Base-by-base conservation (phyloP, 2,113 vertebrate genomes). In the Tor tambroides region DNA sequence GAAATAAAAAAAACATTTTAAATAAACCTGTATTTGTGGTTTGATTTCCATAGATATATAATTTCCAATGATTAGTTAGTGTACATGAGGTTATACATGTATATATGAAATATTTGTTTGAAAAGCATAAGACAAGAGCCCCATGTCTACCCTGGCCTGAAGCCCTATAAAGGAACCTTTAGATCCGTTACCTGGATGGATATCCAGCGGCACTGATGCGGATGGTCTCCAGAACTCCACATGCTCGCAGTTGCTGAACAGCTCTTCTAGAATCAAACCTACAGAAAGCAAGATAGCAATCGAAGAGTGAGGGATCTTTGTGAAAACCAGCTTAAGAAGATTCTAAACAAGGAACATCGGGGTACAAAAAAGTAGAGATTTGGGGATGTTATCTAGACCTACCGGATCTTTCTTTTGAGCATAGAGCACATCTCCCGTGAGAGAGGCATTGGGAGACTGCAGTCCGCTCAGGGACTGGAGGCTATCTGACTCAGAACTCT, bases 161-260 rank as follows among this genome's bases (percentile, higher is more conserved):
- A 41, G 21, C 32, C 21, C 69, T 12, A 12, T 15, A 49, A 78
- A 54, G 1, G 7, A 49, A 49, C 2, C 76, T 32, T 26, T 19
- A 11, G 46, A 28, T 32, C 15, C 0, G 8, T 87, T 90, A 99
- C 98, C 98, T 97, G 92, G 98, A 99, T 0, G 98, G 98, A 88
- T 98, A 99, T 21, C 97, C 98, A 0, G 98, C 97, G 0, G 98
- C 97, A 0, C 97, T 99, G 95, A 99, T 99, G 9, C 97, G 96
- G 91, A 99, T 98, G 0, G 98, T 99, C 94, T 99, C 98, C 90
- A 99, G 88, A 41, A 99, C 97, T 0, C 98, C 98, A 0, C 98
- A 99, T 28, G 98, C 98, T 92, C 98, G 91, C 59, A 99, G 95
- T 90, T 99, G 98, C 93, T 99, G 98, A 59, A 98, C 97, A 0